Conservation (phyloP, 2,888 invertebrate species). For the Tenthredo distinguenda region DNA sequence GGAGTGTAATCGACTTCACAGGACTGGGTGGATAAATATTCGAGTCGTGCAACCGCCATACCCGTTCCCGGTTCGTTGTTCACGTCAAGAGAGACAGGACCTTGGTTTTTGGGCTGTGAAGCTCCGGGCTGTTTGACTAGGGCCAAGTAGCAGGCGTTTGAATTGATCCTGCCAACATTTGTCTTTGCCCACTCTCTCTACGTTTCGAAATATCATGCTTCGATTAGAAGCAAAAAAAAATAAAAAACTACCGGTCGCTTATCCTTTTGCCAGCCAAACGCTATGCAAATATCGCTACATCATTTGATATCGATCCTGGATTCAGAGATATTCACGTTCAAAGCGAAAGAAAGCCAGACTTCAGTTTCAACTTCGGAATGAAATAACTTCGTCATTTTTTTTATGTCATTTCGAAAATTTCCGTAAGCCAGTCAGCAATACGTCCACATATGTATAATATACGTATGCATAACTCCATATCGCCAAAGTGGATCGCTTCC, state of each 20-base stretch:
- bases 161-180: conserved; percentile 28
- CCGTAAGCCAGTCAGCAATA: too few relatives aligned
- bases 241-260: neutral
- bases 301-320: neutral
- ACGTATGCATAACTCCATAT: too few relatives aligned
- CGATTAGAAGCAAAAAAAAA: neutral
- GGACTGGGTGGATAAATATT: neutral
- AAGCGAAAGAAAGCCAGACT: neutral
- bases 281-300: neutral
- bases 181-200: conserved; percentile 9
- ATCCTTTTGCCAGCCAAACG: neutral
- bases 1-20: neutral
- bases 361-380: too few relatives aligned
- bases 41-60: neutral
- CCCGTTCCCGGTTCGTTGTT: conserved; percentile 9
- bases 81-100: neutral
- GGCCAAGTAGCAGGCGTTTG: neutral
- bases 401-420: too few relatives aligned
- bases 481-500: too few relatives aligned
- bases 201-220: neutral
- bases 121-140: conserved; percentile 34
- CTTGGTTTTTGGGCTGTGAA: neutral
- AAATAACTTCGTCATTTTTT: too few relatives aligned
- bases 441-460: too few relatives aligned
- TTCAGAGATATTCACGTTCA: neutral